Evolutionary conservation across 2,797 vertebrate species (phyloP).

Genomic region (Semaprochilodus insignis): DNA sequence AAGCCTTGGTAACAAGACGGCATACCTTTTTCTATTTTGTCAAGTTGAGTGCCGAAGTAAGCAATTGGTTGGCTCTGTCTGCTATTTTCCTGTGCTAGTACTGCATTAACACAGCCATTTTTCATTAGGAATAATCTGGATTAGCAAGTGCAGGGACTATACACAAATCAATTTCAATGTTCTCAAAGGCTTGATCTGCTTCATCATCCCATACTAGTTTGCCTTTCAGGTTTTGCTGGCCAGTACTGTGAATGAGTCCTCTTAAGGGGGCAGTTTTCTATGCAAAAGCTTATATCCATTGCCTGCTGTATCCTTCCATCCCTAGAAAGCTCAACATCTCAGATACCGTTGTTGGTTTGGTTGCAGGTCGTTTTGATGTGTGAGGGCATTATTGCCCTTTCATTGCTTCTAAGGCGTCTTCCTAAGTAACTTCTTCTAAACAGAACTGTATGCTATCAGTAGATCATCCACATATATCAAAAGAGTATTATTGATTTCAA

Average conservation of each 20-base stretch:
- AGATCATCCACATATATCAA: no score
- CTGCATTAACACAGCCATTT: not conserved
- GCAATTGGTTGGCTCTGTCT: not conserved
- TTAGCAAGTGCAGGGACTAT: not conserved
- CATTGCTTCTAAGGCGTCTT: not conserved
- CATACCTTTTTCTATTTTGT: no score
- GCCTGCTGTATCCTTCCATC: not conserved
- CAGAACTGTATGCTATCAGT: not conserved
- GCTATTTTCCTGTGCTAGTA: not conserved
- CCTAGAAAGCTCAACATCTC: not conserved
- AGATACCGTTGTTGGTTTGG: not conserved
- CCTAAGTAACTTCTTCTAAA: not conserved
- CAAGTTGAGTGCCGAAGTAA: no score
- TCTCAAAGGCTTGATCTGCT: not conserved
- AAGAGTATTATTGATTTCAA: not conserved
- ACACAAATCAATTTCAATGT: not conserved
- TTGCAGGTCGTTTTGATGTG: not conserved
- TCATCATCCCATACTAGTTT: not conserved
- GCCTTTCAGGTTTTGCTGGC: not conserved
- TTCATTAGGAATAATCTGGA: not conserved
- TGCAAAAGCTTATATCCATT: not conserved
- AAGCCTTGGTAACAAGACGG: no score
- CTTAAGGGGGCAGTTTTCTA: not conserved
- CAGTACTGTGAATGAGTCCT: not conserved
- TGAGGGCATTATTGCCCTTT: not conserved